These are phyloP conservation scores for Pontoporia blainvillei DNA, from an alignment of 2,113 vertebrate genomes.

Conservation along the genomic window DNA sequence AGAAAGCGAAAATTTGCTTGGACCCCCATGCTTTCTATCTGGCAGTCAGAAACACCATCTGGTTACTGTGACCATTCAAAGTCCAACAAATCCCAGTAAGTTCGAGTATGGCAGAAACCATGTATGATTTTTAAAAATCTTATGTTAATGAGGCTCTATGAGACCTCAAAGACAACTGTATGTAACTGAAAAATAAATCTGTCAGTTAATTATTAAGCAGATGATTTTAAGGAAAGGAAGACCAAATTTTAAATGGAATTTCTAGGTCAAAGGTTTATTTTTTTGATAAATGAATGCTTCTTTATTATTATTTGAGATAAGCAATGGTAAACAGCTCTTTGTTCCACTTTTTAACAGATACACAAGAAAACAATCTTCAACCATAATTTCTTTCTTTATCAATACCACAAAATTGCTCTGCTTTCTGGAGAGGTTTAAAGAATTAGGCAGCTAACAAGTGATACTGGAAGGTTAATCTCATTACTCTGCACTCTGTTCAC, in stretches of 20 bases:
- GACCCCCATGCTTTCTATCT: neutral
- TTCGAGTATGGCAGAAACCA: neutral
- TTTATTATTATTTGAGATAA: neutral
- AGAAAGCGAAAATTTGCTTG: neutral
- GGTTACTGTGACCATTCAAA: neutral
- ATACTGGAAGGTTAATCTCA: neutral
- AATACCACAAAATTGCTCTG: neutral
- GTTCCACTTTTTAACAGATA: neutral
- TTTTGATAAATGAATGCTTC: neutral
- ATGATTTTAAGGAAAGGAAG: neutral
- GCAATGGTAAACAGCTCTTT: neutral
- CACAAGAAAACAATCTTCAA: neutral
- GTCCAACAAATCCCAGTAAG: neutral
- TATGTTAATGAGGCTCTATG: neutral
- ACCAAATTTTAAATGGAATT: neutral
- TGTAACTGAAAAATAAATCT: neutral
- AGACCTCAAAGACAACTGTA: fast-evolving
- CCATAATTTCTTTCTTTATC: neutral
- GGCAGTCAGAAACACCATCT: neutral
- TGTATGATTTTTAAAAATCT: neutral
- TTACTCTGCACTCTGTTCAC: neutral
- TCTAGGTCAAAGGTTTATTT: neutral
- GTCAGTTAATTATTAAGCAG: neutral
- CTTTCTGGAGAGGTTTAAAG: neutral
- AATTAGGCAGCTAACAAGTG: neutral